phyloP scores from a whole-genome alignment of 1,140 invertebrate genomes.

The Tetramorium alpestre region DNA sequence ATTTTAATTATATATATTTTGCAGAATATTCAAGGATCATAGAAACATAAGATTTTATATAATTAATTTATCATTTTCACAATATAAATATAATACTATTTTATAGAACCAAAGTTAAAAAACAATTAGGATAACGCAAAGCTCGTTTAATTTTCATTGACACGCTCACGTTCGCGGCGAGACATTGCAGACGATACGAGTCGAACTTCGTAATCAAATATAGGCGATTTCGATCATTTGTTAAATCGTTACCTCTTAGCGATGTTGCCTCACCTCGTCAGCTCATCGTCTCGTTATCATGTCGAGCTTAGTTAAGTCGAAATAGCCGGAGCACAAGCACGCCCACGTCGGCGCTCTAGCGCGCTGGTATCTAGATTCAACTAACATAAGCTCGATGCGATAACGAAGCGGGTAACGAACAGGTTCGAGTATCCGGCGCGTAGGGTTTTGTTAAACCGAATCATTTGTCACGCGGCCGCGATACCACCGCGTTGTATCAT shows the following conservation, averaged over 20 bases:
- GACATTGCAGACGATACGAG: not conserved
- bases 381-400: conserved; percentile 50
- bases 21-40: not conserved
- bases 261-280: conserved; percentile 7
- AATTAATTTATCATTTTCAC: not conserved
- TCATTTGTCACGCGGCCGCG: conserved; percentile 73
- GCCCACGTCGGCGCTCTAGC: conserved; percentile 21
- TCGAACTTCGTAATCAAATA: conserved; percentile 22
- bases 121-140: not conserved
- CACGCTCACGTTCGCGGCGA: not conserved
- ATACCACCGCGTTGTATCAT: conserved; percentile 38
- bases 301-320: conserved; percentile 44
- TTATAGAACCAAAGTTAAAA: not conserved
- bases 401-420: conserved; percentile 71
- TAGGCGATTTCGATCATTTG: not conserved
- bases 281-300: conserved; percentile 51
- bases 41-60: not conserved
- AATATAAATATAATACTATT: not conserved
- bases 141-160: not conserved
- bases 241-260: conserved; percentile 44
- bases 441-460: conserved; percentile 71
- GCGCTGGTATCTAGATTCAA: conserved; percentile 59
- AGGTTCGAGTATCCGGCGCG: conserved; percentile 17
- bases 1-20: not conserved
- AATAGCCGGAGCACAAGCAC: not conserved